Percentiles rank a stretch among this genome's conserved stretches.
phyloP scores from a whole-genome alignment of 2,888 invertebrate species.

The Brachycybe producta region DNA sequence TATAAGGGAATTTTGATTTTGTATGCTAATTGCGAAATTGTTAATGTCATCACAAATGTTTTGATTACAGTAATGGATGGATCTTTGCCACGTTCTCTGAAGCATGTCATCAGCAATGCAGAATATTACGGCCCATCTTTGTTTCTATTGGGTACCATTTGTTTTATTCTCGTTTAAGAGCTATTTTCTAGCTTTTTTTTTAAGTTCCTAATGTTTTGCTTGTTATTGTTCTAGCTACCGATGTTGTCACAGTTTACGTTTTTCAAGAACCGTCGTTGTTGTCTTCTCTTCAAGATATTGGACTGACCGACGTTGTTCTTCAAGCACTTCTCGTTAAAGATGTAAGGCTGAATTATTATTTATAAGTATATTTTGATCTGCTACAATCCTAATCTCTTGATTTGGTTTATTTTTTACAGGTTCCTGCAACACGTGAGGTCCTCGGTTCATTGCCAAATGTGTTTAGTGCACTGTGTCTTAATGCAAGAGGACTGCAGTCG shows the following conservation, averaged over 20 bases:
- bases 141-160: constrained; percentile 52
- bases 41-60: no score
- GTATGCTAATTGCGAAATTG: no score
- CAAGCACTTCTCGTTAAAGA: constrained; percentile 71
- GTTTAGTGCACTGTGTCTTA: constrained; percentile 72
- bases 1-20: no score
- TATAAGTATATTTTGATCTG: neutral
- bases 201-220: constrained; percentile 12
- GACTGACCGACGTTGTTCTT: constrained; percentile 69
- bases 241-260: constrained; percentile 70
- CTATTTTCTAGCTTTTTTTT: constrained; percentile 10
- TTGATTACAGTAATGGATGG: constrained; percentile 65
- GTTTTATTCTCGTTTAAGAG: neutral
- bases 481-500: constrained; percentile 60
- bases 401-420: constrained; percentile 26
- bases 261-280: constrained; percentile 64
- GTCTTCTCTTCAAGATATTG: constrained; percentile 71
- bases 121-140: constrained; percentile 79
- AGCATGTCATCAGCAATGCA: constrained; percentile 69
- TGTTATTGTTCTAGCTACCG: constrained; percentile 39
- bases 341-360: constrained; percentile 35
- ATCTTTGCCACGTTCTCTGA: constrained; percentile 59
- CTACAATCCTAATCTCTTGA: neutral
- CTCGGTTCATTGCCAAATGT: constrained; percentile 76
- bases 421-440: constrained; percentile 57